Conservation (phyloP, 2,888 invertebrate species). For the Pterostichus madidus region DNA sequence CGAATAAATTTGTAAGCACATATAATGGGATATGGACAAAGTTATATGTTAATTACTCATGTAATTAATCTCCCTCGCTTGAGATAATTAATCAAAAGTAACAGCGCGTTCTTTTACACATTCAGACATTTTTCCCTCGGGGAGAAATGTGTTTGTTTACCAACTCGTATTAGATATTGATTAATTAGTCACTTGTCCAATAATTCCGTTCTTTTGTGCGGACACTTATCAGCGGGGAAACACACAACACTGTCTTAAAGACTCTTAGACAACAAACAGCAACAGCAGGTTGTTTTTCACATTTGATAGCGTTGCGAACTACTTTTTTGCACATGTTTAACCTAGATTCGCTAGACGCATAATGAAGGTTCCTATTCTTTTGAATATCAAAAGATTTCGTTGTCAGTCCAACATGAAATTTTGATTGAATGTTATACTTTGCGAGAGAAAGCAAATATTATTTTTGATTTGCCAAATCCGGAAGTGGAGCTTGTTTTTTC, state of each 20-base stretch:
- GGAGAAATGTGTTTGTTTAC: conserved; percentile 60
- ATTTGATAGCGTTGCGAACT: conserved; percentile 27
- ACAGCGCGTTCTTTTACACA: conserved; percentile 35
- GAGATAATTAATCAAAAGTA: conserved; percentile 64
- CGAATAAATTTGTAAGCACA: conserved; percentile 65
- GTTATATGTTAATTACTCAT: conserved; percentile 64
- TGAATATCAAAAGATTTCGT: conserved; percentile 58
- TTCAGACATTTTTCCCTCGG: conserved; percentile 14
- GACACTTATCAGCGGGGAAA: background rate
- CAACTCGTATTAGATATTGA: conserved; percentile 43
- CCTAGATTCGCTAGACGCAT: conserved; percentile 36
- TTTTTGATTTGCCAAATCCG: conserved; percentile 37
- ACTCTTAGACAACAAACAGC: background rate
- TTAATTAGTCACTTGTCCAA: conserved; percentile 48
- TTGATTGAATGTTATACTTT: conserved; percentile 57
- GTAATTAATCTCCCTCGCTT: conserved; percentile 64
- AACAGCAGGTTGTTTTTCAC: background rate
- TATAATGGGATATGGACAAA: conserved; percentile 64
- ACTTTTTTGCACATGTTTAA: conserved; percentile 55
- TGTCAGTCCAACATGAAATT: conserved; percentile 48
- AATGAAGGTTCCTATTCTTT: conserved; percentile 49
- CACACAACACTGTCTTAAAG: background rate
- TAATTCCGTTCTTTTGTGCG: conserved; percentile 52
- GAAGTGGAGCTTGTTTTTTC: conserved; percentile 21
- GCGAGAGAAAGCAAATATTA: conserved; percentile 55